A percentile compares a stretch with the other conserved stretches of the same genome.
phyloP scores from a whole-genome alignment of 2,797 vertebrate genomes.

The Ammospiza maritima region DNA sequence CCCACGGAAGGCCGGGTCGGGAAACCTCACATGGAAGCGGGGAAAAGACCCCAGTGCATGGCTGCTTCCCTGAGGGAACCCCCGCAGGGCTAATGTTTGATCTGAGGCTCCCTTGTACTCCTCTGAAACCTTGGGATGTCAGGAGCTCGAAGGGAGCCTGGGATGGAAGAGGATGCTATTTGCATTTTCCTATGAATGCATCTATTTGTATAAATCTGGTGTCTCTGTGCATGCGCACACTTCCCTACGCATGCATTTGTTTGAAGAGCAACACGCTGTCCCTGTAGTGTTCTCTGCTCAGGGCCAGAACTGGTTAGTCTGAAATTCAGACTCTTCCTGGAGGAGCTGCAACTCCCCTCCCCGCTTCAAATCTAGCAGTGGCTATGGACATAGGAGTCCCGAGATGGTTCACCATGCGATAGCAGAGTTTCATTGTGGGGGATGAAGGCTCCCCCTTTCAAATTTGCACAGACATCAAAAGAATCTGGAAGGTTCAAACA shows the following conservation, averaged over 20 bases:
- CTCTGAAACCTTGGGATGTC: slow-evolving; percentile 72
- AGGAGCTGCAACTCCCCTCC: slow-evolving; percentile 2
- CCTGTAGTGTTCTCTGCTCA: background rate
- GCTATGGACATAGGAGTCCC: background rate
- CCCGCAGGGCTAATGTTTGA: slow-evolving; percentile 73
- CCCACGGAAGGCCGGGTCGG: slow-evolving; percentile 55
- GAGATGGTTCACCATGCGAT: background rate
- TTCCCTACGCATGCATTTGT: slow-evolving; percentile 23
- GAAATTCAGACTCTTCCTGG: slow-evolving; percentile 45
- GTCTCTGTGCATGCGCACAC: slow-evolving; percentile 48
- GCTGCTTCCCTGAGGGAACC: slow-evolving; percentile 70
- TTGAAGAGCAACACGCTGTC: slow-evolving; percentile 42
- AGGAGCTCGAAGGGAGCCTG: slow-evolving; percentile 57
- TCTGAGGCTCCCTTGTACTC: slow-evolving; percentile 67
- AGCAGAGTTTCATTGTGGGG: slow-evolving; percentile 38
- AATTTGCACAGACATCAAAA: slow-evolving; percentile 69
- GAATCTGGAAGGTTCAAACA: slow-evolving; percentile 71
- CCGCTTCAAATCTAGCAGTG: background rate
- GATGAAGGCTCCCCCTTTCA: slow-evolving; percentile 53
- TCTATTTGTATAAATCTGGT: slow-evolving; percentile 67
- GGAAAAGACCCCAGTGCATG: slow-evolving; percentile 47
- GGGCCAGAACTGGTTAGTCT: slow-evolving; percentile 45
- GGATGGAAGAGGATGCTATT: slow-evolving; percentile 57
- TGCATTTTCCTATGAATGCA: slow-evolving; percentile 69
- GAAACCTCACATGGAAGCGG: slow-evolving; percentile 48